These are phyloP conservation scores for Brachirus orientalis DNA, from an alignment of 2,113 vertebrate genomes.

Conservation along the genomic window DNA sequence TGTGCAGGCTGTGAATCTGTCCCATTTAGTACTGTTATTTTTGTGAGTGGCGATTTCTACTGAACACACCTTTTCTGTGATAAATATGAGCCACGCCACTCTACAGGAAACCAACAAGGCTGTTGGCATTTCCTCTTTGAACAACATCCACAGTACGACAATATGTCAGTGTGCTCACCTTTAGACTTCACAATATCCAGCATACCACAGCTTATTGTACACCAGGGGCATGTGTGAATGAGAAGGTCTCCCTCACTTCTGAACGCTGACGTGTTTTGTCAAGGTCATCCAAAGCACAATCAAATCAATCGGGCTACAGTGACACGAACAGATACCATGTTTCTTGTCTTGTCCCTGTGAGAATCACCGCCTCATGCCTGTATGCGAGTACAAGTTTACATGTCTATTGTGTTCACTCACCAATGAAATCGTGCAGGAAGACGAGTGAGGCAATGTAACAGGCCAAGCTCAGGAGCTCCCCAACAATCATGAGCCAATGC, in stretches of 20 bases:
- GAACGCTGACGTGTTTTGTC: constrained; percentile 54
- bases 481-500: constrained; percentile 99
- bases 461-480: constrained; percentile 92
- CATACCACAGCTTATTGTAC: constrained; percentile 38
- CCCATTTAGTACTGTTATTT: background rate
- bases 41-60: background rate
- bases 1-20: background rate
- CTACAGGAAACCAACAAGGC: constrained; percentile 67
- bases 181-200: constrained; percentile 55
- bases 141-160: background rate
- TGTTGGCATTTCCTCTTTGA: constrained; percentile 75
- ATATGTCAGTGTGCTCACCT: constrained; percentile 53
- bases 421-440: constrained; percentile 96
- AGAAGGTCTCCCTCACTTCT: background rate
- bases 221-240: constrained; percentile 39
- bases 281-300: constrained; percentile 45
- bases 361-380: no score
- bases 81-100: constrained; percentile 64
- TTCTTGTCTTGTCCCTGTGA: constrained; percentile 25
- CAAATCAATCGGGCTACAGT: constrained; percentile 23
- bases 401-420: constrained; percentile 76
- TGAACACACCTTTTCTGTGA: constrained; percentile 30
- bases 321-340: constrained; percentile 8
- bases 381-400: background rate
- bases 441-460: constrained; percentile 96